These are phyloP conservation scores for Danio kyathit DNA, from an alignment of 2,797 vertebrate genomes.

Conservation along the genomic window DNA sequence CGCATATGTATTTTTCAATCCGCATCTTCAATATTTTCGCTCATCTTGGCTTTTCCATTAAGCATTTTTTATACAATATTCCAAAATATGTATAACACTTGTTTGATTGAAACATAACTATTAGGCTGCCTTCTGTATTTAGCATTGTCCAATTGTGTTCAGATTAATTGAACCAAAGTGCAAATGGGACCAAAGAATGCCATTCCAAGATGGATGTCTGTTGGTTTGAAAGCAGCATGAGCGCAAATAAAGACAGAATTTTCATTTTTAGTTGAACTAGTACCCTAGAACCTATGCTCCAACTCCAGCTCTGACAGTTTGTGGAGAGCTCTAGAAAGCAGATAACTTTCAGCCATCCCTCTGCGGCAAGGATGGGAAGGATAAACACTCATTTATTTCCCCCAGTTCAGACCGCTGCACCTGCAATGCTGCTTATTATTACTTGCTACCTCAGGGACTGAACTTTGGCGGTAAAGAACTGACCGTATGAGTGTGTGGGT, in stretches of 20 bases:
- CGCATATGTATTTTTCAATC: too few relatives aligned
- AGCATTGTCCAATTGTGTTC: neutral
- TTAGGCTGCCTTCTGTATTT: too few relatives aligned
- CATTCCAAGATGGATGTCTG: neutral
- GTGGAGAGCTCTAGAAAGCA: neutral
- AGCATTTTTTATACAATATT: too few relatives aligned
- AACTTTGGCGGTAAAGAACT: constrained; percentile 32
- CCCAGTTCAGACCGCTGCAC: constrained; percentile 22
- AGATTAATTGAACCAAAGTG: neutral
- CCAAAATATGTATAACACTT: too few relatives aligned
- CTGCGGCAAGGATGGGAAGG: constrained; percentile 15
- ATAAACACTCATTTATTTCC: constrained; percentile 44
- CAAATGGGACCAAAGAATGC: too few relatives aligned
- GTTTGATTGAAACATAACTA: too few relatives aligned
- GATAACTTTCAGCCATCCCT: constrained; percentile 9
- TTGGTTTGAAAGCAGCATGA: neutral
- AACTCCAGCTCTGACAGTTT: neutral
- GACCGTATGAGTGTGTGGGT: constrained; percentile 43
- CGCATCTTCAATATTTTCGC: too few relatives aligned
- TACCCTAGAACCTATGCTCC: constrained; percentile 7
- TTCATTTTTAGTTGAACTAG: neutral
- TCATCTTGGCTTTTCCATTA: too few relatives aligned
- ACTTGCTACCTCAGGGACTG: constrained; percentile 33
- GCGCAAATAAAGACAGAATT: neutral
- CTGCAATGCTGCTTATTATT: constrained; percentile 42